phyloP scores from a whole-genome alignment of 2,888 invertebrate genomes.

The Cerastis rubricosa region DNA sequence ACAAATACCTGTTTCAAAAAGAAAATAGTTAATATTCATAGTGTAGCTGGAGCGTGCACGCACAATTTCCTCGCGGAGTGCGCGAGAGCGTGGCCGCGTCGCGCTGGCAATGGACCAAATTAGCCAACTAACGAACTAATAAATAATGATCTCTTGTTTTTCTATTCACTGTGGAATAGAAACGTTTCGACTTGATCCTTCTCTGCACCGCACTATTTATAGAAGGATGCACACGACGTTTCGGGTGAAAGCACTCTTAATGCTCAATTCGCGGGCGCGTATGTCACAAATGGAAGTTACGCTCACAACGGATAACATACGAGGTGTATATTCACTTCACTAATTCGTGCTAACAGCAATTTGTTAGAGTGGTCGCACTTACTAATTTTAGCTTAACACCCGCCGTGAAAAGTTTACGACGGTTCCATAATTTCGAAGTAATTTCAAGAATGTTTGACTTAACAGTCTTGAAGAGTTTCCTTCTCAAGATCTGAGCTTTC shows the following conservation, averaged over 20 bases:
- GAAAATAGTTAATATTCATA: constrained; percentile 80
- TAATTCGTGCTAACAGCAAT: constrained; percentile 87
- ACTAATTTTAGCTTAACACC: constrained; percentile 88
- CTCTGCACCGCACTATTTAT: constrained; percentile 85
- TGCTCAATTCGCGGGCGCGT: constrained; percentile 84
- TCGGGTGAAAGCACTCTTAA: constrained; percentile 90
- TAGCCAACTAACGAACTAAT: constrained; percentile 90
- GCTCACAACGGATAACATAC: constrained; percentile 77
- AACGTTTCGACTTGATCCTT: constrained; percentile 86
- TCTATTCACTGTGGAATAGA: constrained; percentile 89
- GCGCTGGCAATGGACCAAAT: constrained; percentile 89
- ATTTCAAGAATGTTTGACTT: constrained; percentile 88
- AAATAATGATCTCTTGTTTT: constrained; percentile 91
- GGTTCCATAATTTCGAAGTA: constrained; percentile 88
- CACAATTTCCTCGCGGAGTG: constrained; percentile 86
- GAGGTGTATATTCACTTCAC: constrained; percentile 83
- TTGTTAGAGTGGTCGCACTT: constrained; percentile 85
- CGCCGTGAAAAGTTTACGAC: constrained; percentile 87
- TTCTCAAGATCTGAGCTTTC: constrained; percentile 79
- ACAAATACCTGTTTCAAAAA: constrained; percentile 66
- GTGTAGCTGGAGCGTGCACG: constrained; percentile 76
- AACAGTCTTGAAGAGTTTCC: constrained; percentile 83
- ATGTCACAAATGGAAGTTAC: constrained; percentile 80
- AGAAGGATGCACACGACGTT: constrained; percentile 87
- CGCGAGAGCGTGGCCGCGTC: constrained; percentile 89